These are phyloP conservation scores for Nanorana parkeri DNA, from an alignment of 2,113 vertebrate species.

Conservation along the genomic window DNA sequence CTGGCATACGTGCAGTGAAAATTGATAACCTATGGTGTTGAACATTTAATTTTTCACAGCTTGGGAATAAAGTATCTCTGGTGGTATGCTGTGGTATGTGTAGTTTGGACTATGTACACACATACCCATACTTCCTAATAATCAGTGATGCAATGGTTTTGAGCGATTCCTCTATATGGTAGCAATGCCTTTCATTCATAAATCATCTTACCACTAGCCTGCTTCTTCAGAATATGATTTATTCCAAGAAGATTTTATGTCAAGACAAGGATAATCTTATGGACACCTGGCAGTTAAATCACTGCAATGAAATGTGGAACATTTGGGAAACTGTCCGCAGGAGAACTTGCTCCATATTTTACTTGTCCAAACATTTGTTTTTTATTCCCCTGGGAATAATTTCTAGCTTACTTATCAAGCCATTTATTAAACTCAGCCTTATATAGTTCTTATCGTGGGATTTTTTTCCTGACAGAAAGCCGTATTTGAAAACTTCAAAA, in stretches of 20 bases:
- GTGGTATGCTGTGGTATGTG: neutral
- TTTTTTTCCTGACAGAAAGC: too few relatives aligned
- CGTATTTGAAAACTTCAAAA: too few relatives aligned
- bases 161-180: neutral
- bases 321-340: slow-evolving; percentile 25
- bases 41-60: neutral
- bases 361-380: neutral
- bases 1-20: too few relatives aligned
- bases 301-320: slow-evolving; percentile 34
- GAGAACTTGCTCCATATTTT: slow-evolving; percentile 17
- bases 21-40: neutral
- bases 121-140: neutral
- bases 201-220: neutral
- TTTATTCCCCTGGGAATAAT: neutral
- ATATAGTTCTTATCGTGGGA: too few relatives aligned
- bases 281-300: slow-evolving; percentile 42
- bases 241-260: slow-evolving; percentile 32
- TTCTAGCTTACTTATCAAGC: neutral
- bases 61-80: neutral
- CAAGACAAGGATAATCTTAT: slow-evolving; percentile 34
- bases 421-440: neutral
- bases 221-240: slow-evolving; percentile 29
- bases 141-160: neutral
- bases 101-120: neutral
- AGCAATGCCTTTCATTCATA: neutral